Evolutionary conservation across 64 coral and sea anemone genomes (phyloP), one percentile per base, ranked within the genome.

Genomic region (Cladopsammia gracilis): DNA sequence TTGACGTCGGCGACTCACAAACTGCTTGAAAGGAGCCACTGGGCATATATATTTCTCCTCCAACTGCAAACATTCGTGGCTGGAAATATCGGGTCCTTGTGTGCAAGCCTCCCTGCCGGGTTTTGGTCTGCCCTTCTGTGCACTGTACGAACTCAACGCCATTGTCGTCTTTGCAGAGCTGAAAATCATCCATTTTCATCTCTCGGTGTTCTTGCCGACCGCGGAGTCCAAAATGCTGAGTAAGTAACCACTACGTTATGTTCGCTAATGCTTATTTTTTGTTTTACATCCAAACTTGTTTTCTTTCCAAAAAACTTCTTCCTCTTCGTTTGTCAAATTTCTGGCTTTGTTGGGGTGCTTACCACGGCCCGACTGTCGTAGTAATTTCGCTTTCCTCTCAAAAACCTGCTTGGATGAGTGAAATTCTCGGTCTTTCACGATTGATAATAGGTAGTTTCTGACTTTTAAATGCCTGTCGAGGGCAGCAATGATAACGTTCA

Each of bases 171-270:
- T 48, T 71, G 58, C 25, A 12, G 26, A 92, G 10, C 9, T 26
- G 54, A 58, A 93, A 93, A 34, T 93, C 73, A 2, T 87, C 73
- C 72, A 93, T 54, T 69, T 64, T 53, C 83, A 93, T 93, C 0
- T 48, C 73, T 74, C 88, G 58, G 61, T 92, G 90, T 56, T 92
- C 90, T 60, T 92, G 90, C 1, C 70, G 2, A 7, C 90, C 80
- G 4, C 54, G 53, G 5, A 92, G 56, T 3, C 81, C 90, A 60
- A 88, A 79, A 15, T 88, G 84, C 49, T 93, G 92, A 0, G 92
- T 81, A 44, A 93, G 64, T 58, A 79, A 34, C 82, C 82, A 93
- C 92, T 84, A 93, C 85, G 88, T 71, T 7, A 74, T 93, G 18
- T 88, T 47, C 0, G 57, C 6, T 58, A 75, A 14, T 7, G 20